A percentile compares a stretch with the other conserved stretches of the same genome.
Evolutionary conservation across 1,140 invertebrate species (phyloP).

Genomic region (Zaprionus ghesquierei): DNA sequence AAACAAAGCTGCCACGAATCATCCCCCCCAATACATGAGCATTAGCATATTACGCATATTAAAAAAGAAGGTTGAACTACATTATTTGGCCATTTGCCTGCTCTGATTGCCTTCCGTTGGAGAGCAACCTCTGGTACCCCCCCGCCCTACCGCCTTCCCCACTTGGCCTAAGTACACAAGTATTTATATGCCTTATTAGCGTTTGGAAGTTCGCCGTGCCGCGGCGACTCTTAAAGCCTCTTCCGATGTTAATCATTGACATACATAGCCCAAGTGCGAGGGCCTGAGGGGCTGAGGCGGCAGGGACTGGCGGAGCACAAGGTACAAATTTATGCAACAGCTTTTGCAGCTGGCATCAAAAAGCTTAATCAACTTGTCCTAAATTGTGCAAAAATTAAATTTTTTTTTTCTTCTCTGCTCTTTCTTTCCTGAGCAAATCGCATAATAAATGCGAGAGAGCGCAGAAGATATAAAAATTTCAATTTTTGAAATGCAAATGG

Average conservation of each 20-base stretch:
- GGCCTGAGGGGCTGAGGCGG: neutral
- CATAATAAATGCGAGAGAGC: constrained; percentile 58
- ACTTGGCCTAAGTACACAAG: constrained; percentile 18
- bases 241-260: constrained; percentile 18
- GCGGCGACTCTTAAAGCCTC: neutral
- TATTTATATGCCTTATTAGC: constrained; percentile 28
- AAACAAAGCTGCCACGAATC: neutral
- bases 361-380: constrained; percentile 64
- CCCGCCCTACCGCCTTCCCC: neutral
- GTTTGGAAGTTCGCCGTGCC: constrained; percentile 18
- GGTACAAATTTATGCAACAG: constrained; percentile 39
- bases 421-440: constrained; percentile 47
- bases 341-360: constrained; percentile 43
- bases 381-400: constrained; percentile 60
- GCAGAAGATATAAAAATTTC: constrained; percentile 61
- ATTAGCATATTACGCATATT: constrained; percentile 10
- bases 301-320: neutral
- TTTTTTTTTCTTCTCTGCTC: too few species aligned
- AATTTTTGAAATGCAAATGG: constrained; percentile 77
- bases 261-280: neutral
- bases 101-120: constrained; percentile 19
- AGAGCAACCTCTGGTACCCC: too few species aligned
- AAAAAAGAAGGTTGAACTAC: constrained; percentile 2
- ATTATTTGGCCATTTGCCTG: constrained; percentile 24
- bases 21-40: neutral